A percentile compares a stretch with the other conserved stretches of the same genome.
Evolutionary conservation across 2,113 vertebrate genomes (phyloP).

Genomic region (Heteronetta atricapilla): DNA sequence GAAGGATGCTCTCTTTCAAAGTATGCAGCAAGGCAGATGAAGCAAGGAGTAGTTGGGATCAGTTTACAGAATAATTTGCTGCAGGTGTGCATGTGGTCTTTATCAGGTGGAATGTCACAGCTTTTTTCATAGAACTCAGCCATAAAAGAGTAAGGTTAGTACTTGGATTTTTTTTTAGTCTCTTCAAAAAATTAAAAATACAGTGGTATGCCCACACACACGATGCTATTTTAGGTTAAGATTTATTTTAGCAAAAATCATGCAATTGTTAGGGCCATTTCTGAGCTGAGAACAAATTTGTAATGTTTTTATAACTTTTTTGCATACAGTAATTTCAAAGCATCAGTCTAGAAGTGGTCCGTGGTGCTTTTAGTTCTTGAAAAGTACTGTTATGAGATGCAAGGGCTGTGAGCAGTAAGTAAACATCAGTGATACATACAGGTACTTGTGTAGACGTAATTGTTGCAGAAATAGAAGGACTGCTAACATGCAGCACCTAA

Average conservation of each 20-base stretch:
- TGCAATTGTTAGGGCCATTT: not conserved
- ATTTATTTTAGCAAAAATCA: constrained; percentile 25
- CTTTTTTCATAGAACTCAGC: not conserved
- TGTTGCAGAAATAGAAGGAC: not conserved
- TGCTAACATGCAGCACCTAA: too few species aligned
- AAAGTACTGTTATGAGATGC: constrained; percentile 50
- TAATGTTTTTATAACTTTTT: constrained; percentile 17
- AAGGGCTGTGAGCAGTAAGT: constrained; percentile 29
- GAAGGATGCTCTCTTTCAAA: not conserved
- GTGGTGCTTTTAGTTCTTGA: constrained; percentile 25
- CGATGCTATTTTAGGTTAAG: constrained; percentile 22
- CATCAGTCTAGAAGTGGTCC: constrained; percentile 16
- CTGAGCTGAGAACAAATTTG: constrained; percentile 11
- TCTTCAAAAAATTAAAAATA: constrained; percentile 40
- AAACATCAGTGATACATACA: not conserved
- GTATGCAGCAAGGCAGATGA: not conserved
- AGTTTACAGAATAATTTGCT: not conserved
- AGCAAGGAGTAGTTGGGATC: not conserved
- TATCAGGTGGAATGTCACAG: not conserved
- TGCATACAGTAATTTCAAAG: not conserved
- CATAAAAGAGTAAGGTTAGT: constrained; percentile 3
- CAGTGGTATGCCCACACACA: not conserved
- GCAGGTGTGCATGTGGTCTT: not conserved
- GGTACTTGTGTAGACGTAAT: not conserved
- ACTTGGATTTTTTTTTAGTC: not conserved